Conservation (phyloP, 2,888 invertebrate genomes). For the Polymixis flavicincta region DNA sequence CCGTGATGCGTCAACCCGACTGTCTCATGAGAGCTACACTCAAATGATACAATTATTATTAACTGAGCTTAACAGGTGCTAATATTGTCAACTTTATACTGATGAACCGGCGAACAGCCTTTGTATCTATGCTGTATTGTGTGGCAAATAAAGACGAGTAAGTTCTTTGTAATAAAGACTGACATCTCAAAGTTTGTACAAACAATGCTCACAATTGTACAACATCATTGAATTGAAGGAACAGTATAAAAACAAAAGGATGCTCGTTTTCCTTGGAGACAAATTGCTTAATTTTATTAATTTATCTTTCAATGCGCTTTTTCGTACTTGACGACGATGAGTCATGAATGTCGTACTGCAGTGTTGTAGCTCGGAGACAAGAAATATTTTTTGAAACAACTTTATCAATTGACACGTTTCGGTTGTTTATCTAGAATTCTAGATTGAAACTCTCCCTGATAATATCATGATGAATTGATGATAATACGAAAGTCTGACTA, state of each 20-base stretch:
- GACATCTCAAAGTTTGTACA: conserved; percentile 19
- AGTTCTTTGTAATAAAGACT: conserved; percentile 21
- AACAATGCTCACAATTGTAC: conserved; percentile 36
- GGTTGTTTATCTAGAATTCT: conserved; percentile 31
- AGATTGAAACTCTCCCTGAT: conserved; percentile 4
- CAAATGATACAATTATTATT: conserved; percentile 60
- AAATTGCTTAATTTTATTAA: conserved; percentile 67
- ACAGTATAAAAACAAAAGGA: conserved; percentile 39
- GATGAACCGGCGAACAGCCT: not conserved
- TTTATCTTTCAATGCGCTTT: conserved; percentile 55
- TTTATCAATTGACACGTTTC: conserved; percentile 32
- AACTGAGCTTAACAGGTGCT: conserved; percentile 59
- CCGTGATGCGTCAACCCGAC: conserved; percentile 82
- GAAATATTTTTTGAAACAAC: conserved; percentile 32
- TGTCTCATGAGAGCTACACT: conserved; percentile 71
- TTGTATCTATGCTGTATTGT: not conserved
- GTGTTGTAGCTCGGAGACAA: conserved; percentile 19
- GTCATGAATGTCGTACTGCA: conserved; percentile 58
- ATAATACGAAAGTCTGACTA: conserved; percentile 9
- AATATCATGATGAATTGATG: conserved; percentile 4
- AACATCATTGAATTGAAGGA: conserved; percentile 37
- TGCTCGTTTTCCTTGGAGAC: conserved; percentile 55
- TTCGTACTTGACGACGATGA: conserved; percentile 55
- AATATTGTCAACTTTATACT: conserved; percentile 29
- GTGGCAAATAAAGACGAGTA: not conserved